These are phyloP conservation scores for Pogona vitticeps DNA, from an alignment of 2,113 vertebrate genomes.

Conservation along the genomic window DNA sequence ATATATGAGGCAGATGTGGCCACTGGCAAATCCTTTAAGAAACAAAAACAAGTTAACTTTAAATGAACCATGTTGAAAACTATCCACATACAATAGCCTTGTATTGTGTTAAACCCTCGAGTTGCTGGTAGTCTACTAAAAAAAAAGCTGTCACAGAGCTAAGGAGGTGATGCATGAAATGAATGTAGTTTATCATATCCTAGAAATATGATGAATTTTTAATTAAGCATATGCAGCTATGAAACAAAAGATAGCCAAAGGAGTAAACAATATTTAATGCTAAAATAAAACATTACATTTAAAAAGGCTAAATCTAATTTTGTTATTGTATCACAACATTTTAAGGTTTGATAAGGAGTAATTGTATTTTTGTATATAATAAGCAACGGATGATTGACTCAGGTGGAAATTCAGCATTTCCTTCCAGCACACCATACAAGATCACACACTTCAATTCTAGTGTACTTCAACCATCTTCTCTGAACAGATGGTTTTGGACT, in stretches of 20 bases:
- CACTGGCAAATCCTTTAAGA: neutral
- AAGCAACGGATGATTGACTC: neutral
- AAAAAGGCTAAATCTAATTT: neutral
- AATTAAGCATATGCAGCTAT: conserved; percentile 15
- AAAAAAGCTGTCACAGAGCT: neutral
- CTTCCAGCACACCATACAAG: neutral
- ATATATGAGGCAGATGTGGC: neutral
- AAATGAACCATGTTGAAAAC: neutral
- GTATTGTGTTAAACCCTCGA: neutral
- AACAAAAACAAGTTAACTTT: neutral
- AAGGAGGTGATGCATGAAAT: conserved; percentile 15
- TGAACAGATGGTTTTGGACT: neutral
- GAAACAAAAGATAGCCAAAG: conserved; percentile 6
- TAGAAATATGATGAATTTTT: conserved; percentile 18
- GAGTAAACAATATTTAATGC: neutral
- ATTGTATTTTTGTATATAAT: neutral
- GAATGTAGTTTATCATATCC: neutral
- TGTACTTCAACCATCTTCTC: neutral
- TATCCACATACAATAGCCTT: neutral
- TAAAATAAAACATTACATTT: neutral
- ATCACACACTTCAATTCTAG: neutral
- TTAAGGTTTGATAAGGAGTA: neutral
- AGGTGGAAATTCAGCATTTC: neutral
- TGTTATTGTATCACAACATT: neutral
- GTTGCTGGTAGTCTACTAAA: neutral